Conservation (phyloP, 2,888 invertebrate species). For the Cacoxenus indagator region DNA sequence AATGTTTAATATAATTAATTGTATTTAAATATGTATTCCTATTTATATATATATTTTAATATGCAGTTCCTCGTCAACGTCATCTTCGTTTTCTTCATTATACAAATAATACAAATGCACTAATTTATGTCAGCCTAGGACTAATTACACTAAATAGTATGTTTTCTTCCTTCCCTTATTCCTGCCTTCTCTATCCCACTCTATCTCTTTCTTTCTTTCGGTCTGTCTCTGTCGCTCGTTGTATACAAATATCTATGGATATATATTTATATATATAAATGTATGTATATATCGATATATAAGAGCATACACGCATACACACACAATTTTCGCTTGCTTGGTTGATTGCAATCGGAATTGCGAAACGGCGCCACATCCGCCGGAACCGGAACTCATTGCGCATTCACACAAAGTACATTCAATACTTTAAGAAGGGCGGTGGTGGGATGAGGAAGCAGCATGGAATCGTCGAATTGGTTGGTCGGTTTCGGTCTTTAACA, state of each 20-base stretch:
- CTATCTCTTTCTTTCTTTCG: neutral
- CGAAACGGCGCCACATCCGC: neutral
- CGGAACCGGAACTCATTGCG: neutral
- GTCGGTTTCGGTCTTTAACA: no score
- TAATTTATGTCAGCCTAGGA: slow-evolving; percentile 39
- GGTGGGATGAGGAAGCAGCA: no score
- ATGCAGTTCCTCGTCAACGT: neutral
- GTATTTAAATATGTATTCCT: slow-evolving; percentile 20
- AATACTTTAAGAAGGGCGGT: no score
- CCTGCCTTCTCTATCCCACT: no score
- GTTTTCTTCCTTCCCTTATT: neutral
- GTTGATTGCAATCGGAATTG: no score
- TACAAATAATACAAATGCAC: slow-evolving; percentile 67
- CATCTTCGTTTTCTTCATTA: slow-evolving; percentile 39
- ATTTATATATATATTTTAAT: slow-evolving; percentile 29
- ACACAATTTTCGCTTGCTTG: no score
- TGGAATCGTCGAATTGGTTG: no score
- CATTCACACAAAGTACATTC: neutral
- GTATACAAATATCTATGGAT: slow-evolving; percentile 1
- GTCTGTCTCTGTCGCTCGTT: slow-evolving; percentile 13
- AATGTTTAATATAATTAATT: slow-evolving; percentile 20
- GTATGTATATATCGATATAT: slow-evolving; percentile 29
- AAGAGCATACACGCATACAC: neutral
- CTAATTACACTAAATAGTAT: slow-evolving; percentile 32
- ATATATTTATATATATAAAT: slow-evolving; percentile 24